Percentiles rank a stretch among this genome's conserved stretches.
phyloP scores from a whole-genome alignment of 1,140 invertebrate species.

The Penaeus chinensis region DNA sequence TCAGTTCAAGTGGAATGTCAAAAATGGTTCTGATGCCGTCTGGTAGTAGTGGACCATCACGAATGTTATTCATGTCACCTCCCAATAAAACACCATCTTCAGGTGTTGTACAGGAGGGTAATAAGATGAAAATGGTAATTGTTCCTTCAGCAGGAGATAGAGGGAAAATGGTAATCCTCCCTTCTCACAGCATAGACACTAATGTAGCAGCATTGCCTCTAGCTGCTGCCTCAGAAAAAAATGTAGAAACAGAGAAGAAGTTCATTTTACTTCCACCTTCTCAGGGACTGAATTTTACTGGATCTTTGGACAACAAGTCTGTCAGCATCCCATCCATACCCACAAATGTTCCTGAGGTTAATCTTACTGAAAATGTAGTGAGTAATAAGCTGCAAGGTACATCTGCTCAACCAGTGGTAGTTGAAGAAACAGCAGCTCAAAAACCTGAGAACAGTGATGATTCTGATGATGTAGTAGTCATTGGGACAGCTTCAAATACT shows the following conservation, averaged over 20 bases:
- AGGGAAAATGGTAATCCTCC: conserved; percentile 43
- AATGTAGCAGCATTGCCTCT: conserved; percentile 2
- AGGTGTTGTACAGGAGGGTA: neutral
- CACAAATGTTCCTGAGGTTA: conserved; percentile 20
- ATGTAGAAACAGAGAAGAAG: neutral
- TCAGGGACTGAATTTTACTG: neutral
- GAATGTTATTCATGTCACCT: conserved; percentile 34
- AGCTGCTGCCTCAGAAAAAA: neutral
- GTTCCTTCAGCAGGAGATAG: conserved; percentile 38
- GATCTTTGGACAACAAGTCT: neutral
- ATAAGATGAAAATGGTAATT: conserved; percentile 47
- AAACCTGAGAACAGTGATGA: conserved; percentile 6
- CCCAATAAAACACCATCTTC: neutral
- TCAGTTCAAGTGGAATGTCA: conserved; percentile 15
- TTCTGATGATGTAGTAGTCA: conserved; percentile 51
- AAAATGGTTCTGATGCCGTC: conserved; percentile 41
- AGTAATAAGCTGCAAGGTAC: too few relatives aligned
- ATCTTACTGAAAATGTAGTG: neutral
- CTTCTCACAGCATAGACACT: neutral
- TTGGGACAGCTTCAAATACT: conserved; percentile 18
- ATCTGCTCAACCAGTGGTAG: too few relatives aligned
- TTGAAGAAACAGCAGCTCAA: neutral
- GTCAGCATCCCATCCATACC: conserved; percentile 32
- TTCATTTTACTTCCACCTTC: neutral
- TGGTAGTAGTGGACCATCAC: conserved; percentile 11